phyloP scores from a whole-genome alignment of 2,113 vertebrate genomes.

The Gymnogyps californianus region DNA sequence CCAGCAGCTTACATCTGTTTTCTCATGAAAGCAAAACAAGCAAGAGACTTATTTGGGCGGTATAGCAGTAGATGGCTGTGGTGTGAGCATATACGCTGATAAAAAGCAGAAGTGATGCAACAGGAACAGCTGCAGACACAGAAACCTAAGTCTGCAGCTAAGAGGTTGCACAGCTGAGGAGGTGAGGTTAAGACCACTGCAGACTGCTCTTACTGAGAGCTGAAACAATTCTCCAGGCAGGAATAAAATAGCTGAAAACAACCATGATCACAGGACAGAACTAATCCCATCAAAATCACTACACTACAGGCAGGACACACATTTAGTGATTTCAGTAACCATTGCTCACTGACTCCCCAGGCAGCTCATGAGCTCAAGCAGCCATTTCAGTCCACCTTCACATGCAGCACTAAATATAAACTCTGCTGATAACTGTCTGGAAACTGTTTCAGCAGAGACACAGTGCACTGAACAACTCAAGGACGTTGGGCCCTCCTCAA shows the following conservation, averaged over 20 bases:
- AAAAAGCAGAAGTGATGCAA: conserved; percentile 34
- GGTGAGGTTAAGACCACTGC: neutral
- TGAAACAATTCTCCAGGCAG: neutral
- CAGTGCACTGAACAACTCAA: neutral
- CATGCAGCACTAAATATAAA: neutral
- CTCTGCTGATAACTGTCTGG: neutral
- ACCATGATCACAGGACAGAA: neutral
- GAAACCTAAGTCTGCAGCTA: neutral
- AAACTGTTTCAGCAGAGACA: neutral
- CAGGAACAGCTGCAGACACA: neutral
- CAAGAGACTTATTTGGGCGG: accelerated
- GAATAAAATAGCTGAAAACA: neutral
- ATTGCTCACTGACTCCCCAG: neutral
- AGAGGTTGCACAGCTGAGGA: neutral
- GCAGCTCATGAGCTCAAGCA: neutral
- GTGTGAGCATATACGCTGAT: neutral
- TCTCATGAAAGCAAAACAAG: neutral
- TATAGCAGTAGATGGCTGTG: neutral
- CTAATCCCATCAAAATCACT: neutral
- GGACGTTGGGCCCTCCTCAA: neutral
- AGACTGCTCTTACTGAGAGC: neutral
- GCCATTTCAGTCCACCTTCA: neutral
- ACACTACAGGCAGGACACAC: neutral
- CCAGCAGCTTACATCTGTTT: neutral
- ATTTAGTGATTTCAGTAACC: neutral